These are phyloP conservation scores for Emydocephalus ijimae DNA, from an alignment of 2,113 vertebrate genomes.

Conservation along the genomic window DNA sequence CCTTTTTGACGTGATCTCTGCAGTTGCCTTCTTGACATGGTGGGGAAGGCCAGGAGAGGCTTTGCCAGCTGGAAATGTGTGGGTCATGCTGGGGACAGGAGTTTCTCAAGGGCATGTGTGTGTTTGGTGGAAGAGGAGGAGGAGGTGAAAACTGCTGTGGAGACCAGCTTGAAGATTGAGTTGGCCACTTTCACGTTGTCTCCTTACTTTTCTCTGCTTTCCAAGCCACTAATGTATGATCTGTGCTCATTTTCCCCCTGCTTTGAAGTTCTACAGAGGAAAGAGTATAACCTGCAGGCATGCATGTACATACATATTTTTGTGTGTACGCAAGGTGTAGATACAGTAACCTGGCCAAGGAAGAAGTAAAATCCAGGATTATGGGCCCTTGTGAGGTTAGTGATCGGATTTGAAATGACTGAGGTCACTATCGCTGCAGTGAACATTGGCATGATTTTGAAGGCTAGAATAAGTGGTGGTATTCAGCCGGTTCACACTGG, in stretches of 20 bases:
- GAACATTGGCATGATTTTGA: neutral
- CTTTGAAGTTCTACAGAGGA: neutral
- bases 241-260: neutral
- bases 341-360: neutral
- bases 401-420: neutral
- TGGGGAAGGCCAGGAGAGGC: constrained; percentile 28
- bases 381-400: neutral
- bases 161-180: neutral
- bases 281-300: neutral
- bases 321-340: neutral
- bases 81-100: constrained; percentile 57
- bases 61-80: constrained; percentile 45
- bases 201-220: neutral
- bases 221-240: neutral
- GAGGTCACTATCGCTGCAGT: neutral
- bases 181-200: neutral
- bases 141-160: neutral
- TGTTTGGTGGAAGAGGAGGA: constrained; percentile 1
- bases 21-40: constrained; percentile 53
- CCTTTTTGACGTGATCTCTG: constrained; percentile 54
- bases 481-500: too few species aligned
- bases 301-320: neutral
- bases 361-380: neutral
- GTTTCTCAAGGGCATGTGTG: constrained; percentile 38
- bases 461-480: neutral